These are phyloP conservation scores for Anastatus disparis DNA, from an alignment of 1,140 invertebrate species.

Conservation along the genomic window DNA sequence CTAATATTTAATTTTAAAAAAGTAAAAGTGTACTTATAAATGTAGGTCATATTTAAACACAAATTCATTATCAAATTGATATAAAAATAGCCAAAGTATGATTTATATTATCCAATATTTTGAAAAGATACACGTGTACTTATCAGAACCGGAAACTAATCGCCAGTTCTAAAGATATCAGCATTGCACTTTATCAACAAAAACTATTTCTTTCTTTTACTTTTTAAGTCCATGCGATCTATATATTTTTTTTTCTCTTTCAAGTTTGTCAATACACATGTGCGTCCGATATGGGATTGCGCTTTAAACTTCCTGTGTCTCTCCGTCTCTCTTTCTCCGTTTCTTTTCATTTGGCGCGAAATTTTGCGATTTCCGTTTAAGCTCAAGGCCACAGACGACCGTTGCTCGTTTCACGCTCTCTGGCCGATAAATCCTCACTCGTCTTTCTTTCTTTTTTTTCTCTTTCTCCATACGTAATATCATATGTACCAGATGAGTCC, in stretches of 20 bases:
- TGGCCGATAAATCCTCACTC: constrained; percentile 13
- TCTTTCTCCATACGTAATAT: background rate
- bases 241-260: no score
- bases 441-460: background rate
- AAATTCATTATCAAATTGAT: no score
- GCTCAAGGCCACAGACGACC: constrained; percentile 33
- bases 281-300: no score
- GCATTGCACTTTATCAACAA: background rate
- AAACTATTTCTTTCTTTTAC: constrained; percentile 9
- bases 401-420: constrained; percentile 28
- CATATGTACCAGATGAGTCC: background rate
- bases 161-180: no score
- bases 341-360: background rate
- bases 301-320: no score
- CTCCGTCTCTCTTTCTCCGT: background rate
- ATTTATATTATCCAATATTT: background rate
- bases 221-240: background rate
- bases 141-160: background rate
- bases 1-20: no score
- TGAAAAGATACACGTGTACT: background rate
- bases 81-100: no score
- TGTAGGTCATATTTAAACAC: no score
- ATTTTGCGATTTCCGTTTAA: constrained; percentile 37
- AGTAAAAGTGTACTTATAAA: no score
- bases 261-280: constrained; percentile 28